Percentiles rank a stretch among this genome's conserved stretches.
phyloP scores from a whole-genome alignment of 2,888 invertebrate species.

The Epiblema foenella region DNA sequence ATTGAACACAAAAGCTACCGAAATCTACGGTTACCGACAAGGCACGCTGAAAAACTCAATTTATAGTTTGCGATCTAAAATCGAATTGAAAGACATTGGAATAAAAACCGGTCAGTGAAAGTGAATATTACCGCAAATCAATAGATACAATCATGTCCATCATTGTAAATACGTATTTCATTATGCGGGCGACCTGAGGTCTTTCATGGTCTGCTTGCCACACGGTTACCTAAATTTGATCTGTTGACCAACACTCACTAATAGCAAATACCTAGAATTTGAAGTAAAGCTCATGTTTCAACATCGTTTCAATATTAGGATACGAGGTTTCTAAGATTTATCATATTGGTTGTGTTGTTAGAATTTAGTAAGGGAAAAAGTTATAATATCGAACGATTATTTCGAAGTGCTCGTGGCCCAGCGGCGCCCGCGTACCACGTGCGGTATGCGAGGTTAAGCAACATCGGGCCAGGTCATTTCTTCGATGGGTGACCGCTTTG shows the following conservation, averaged over 20 bases:
- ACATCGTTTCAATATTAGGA: not conserved
- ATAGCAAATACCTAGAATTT: no score
- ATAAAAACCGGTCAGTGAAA: conserved; percentile 15
- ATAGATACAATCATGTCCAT: not conserved
- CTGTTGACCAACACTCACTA: no score
- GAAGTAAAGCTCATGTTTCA: no score
- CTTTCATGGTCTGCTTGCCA: not conserved
- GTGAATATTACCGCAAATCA: conserved; percentile 18
- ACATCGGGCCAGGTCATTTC: no score
- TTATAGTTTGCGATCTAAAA: not conserved
- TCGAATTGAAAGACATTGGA: conserved; percentile 5
- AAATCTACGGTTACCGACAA: not conserved
- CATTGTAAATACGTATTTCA: conserved; percentile 6
- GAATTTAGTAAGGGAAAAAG: no score
- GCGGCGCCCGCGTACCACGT: no score
- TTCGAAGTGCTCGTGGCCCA: no score
- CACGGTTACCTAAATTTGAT: not conserved
- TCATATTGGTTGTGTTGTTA: no score
- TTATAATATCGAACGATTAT: no score
- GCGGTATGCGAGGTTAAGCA: no score
- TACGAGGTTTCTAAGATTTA: no score
- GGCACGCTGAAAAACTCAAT: not conserved
- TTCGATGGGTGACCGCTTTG: no score
- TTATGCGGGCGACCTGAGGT: not conserved
- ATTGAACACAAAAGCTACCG: not conserved